Evolutionary conservation across 2,113 vertebrate genomes (phyloP).

Genomic region (Aspidoscelis tigris): DNA sequence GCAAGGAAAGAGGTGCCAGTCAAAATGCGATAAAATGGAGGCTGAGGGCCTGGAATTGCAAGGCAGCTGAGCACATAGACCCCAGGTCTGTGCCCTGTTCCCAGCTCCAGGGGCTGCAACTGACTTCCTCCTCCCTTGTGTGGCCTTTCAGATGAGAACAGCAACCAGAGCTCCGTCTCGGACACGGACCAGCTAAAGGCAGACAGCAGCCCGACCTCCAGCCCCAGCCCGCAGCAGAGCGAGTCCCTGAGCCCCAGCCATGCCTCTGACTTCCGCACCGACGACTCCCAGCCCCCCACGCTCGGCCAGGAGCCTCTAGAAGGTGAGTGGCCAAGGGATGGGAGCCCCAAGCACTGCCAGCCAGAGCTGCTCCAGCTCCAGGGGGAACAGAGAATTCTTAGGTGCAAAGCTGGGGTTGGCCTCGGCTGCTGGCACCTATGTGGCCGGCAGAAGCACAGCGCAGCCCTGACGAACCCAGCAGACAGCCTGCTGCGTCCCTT

Average conservation of each 20-base stretch:
- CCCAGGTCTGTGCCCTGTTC: background rate
- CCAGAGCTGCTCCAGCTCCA: background rate
- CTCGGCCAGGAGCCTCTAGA: constrained; percentile 94
- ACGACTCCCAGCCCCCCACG: constrained; percentile 94
- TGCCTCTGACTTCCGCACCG: constrained; percentile 85
- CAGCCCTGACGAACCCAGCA: too few relatives aligned
- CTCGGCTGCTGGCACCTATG: background rate
- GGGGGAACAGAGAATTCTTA: background rate
- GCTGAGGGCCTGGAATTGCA: too few relatives aligned
- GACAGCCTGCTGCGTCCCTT: background rate
- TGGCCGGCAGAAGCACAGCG: background rate
- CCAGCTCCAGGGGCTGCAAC: background rate
- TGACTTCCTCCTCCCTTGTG: background rate
- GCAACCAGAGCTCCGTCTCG: constrained; percentile 96
- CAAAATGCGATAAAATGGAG: too few relatives aligned
- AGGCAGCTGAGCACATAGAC: background rate
- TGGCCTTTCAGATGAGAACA: constrained; percentile 90
- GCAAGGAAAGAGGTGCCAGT: too few relatives aligned
- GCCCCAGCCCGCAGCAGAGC: constrained; percentile 92
- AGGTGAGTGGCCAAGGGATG: constrained; percentile 71
- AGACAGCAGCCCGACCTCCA: constrained; percentile 93
- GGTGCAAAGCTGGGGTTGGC: background rate
- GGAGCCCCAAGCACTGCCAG: rapidly evolving
- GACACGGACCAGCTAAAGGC: constrained; percentile 93
- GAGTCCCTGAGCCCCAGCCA: constrained; percentile 90